phyloP scores from a whole-genome alignment of 2,797 vertebrate genomes.

The Chelon auratus region DNA sequence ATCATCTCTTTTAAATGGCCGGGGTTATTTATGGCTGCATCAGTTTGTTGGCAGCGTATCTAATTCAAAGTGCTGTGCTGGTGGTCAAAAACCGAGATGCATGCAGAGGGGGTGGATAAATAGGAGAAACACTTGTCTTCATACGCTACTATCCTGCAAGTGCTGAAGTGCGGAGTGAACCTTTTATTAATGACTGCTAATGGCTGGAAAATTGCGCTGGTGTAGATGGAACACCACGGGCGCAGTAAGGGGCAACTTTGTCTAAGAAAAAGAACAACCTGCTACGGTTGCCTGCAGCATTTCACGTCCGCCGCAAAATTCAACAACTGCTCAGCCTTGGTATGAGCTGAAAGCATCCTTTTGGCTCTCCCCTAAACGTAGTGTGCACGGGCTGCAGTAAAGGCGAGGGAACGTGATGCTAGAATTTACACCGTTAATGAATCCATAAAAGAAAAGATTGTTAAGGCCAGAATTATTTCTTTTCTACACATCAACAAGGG shows the following conservation, averaged over 20 bases:
- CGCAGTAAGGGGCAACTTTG: background rate
- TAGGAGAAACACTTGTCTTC: background rate
- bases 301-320: conserved; percentile 3
- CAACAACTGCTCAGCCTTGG: conserved; percentile 5
- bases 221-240: background rate
- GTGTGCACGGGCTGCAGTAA: background rate
- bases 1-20: conserved; percentile 20
- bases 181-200: background rate
- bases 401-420: background rate
- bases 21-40: conserved; percentile 1
- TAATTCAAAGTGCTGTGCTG: conserved; percentile 2
- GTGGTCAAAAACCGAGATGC: background rate
- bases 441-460: background rate
- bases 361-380: background rate
- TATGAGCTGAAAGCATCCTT: background rate
- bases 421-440: conserved; percentile 37
- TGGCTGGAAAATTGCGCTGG: background rate
- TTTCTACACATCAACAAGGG: background rate
- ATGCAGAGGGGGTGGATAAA: background rate
- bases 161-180: background rate
- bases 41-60: background rate
- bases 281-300: background rate
- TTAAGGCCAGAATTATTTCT: background rate
- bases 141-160: background rate
- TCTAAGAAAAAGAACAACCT: background rate